Evolutionary conservation across 2,888 invertebrate species (phyloP).

Genomic region (Halictus quadricinctus): DNA sequence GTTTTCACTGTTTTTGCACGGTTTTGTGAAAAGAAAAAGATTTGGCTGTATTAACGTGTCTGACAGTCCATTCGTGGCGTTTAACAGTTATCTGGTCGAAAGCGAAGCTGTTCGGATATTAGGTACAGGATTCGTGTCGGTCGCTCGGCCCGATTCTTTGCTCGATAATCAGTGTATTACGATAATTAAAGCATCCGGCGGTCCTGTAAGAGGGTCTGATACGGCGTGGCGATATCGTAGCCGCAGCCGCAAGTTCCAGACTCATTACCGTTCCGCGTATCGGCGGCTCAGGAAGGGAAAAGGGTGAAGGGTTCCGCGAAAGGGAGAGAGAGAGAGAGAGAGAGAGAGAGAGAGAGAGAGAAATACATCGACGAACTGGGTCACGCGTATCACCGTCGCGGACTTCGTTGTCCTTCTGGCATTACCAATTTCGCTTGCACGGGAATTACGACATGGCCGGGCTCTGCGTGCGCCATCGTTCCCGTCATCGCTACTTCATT

Average conservation of each 20-base stretch:
- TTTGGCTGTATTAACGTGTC: not conserved
- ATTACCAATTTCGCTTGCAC: constrained; percentile 34
- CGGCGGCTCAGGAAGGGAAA: not conserved
- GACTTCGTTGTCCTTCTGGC: constrained; percentile 34
- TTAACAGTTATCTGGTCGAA: constrained; percentile 19
- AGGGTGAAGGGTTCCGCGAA: not conserved
- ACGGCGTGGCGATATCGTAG: constrained; percentile 27
- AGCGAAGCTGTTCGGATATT: constrained; percentile 39
- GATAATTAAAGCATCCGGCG: constrained; percentile 63
- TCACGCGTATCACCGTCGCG: constrained; percentile 43
- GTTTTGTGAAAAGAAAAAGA: too few species aligned
- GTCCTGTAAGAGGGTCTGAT: constrained; percentile 21
- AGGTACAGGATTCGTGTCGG: constrained; percentile 31
- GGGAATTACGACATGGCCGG: constrained; percentile 25
- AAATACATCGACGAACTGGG: constrained; percentile 47
- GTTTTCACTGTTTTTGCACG: too few species aligned
- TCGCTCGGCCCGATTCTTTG: constrained; percentile 43
- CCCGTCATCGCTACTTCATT: constrained; percentile 16
- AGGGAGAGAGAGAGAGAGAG: not conserved
- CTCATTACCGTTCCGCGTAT: constrained; percentile 61
- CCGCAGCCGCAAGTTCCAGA: constrained; percentile 33
- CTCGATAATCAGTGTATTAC: constrained; percentile 59
- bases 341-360: not conserved
- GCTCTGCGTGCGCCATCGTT: not conserved
- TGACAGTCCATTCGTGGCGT: constrained; percentile 22